A percentile compares a stretch with the other conserved stretches of the same genome.
phyloP scores from a whole-genome alignment of 2,113 vertebrate genomes.

The Marcusenius ussheri region DNA sequence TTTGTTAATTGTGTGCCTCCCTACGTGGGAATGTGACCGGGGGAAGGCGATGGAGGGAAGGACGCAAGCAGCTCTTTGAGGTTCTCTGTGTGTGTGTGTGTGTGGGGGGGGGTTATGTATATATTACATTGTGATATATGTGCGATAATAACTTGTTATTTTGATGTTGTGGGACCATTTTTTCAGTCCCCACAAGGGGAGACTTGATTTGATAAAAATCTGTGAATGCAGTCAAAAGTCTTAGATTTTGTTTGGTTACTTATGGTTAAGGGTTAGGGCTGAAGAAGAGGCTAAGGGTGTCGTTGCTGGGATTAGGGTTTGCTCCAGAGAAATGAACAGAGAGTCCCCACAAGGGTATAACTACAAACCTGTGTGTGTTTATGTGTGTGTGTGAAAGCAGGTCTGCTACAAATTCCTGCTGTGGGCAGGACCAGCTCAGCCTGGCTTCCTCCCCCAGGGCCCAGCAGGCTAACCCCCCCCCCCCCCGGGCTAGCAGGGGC shows the following conservation, averaged over 20 bases:
- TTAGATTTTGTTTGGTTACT: not conserved
- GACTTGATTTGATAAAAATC: not conserved
- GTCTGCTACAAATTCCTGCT: not conserved
- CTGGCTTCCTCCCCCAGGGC: slow-evolving; percentile 10
- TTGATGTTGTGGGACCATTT: not conserved
- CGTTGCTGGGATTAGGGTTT: not conserved
- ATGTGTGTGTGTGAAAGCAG: slow-evolving; percentile 18
- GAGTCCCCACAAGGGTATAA: not conserved
- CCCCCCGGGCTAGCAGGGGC: not conserved
- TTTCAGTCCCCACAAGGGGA: not conserved
- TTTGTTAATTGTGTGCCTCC: not conserved
- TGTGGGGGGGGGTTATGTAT: not conserved
- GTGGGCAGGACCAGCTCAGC: not conserved
- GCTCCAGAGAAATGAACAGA: not conserved
- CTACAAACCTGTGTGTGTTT: not conserved
- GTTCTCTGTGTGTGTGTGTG: slow-evolving; percentile 17
- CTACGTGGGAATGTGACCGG: not conserved
- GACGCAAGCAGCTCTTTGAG: not conserved
- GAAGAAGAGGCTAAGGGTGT: not conserved
- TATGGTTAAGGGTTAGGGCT: not conserved
- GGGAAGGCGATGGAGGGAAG: not conserved
- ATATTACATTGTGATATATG: not conserved
- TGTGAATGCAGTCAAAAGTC: not conserved
- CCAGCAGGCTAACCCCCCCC: not conserved
- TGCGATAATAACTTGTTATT: not conserved